Evolutionary conservation across 2,113 vertebrate species (phyloP).

Genomic region (Catharus minimus): DNA sequence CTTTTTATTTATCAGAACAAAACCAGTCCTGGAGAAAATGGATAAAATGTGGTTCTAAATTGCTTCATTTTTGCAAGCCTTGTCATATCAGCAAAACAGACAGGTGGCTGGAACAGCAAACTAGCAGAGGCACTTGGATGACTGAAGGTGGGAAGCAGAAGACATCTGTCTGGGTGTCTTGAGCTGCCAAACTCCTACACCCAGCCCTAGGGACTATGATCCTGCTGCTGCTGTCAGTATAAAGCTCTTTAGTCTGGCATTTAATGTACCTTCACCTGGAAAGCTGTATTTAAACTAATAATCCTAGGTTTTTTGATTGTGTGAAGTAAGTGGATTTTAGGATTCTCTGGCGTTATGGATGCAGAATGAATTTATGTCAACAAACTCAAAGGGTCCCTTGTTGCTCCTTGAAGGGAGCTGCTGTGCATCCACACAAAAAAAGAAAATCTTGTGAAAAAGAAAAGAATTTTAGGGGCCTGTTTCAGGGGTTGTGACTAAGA

Average conservation of each 20-base stretch:
- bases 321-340: slow-evolving; percentile 13
- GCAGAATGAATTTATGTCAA: slow-evolving; percentile 2
- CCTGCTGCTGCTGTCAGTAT: background rate
- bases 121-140: background rate
- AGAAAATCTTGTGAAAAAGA: background rate
- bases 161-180: slow-evolving; percentile 1
- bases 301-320: background rate
- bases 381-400: background rate
- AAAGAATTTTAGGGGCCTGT: background rate
- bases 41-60: background rate
- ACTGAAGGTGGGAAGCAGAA: background rate
- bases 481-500: background rate
- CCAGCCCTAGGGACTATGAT: slow-evolving; percentile 6
- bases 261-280: slow-evolving; percentile 16
- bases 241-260: slow-evolving; percentile 1
- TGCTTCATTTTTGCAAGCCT: background rate
- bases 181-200: slow-evolving; percentile 9
- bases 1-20: background rate
- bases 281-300: slow-evolving; percentile 34
- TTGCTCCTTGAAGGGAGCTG: background rate
- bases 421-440: background rate
- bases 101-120: background rate
- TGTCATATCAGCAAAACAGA: background rate
- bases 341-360: background rate
- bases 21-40: background rate